Evolutionary conservation across 2,797 vertebrate genomes (phyloP).

Genomic region (Platalea minor): DNA sequence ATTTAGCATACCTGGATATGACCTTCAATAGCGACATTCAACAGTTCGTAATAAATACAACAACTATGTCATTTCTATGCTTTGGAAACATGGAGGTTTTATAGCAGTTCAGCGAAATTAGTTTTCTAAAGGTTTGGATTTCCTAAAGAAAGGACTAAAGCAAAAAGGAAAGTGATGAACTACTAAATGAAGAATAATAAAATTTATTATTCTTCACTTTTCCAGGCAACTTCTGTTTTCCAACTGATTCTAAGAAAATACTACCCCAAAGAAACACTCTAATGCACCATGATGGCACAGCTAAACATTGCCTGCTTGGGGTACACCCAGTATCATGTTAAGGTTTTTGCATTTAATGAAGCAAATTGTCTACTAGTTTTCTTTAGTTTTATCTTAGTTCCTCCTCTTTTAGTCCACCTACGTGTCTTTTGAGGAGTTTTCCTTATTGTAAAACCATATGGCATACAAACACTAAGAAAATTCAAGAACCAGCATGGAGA

Average conservation of each 20-base stretch:
- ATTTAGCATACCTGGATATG: not conserved
- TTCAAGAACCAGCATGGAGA: conserved; percentile 15
- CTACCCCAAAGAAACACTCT: not conserved
- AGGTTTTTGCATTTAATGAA: not conserved
- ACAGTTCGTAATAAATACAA: not conserved
- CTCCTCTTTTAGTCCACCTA: not conserved
- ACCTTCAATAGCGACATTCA: not conserved
- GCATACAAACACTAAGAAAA: not conserved
- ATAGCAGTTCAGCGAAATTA: not conserved
- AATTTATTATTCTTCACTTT: not conserved
- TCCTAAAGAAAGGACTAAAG: not conserved
- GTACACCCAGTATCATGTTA: not conserved
- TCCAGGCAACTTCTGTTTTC: not conserved
- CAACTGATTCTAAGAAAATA: not conserved
- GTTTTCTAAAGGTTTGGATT: not conserved
- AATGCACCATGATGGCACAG: not conserved
- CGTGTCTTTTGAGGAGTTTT: not conserved
- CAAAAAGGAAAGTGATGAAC: not conserved
- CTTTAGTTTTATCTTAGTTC: not conserved
- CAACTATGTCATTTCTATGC: not conserved
- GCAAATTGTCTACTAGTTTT: not conserved
- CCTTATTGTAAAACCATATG: not conserved
- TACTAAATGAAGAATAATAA: not conserved
- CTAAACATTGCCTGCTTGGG: not conserved
- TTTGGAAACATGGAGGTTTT: not conserved